Conservation (phyloP, 2,797 vertebrate genomes). For the Dryobates pubescens region DNA sequence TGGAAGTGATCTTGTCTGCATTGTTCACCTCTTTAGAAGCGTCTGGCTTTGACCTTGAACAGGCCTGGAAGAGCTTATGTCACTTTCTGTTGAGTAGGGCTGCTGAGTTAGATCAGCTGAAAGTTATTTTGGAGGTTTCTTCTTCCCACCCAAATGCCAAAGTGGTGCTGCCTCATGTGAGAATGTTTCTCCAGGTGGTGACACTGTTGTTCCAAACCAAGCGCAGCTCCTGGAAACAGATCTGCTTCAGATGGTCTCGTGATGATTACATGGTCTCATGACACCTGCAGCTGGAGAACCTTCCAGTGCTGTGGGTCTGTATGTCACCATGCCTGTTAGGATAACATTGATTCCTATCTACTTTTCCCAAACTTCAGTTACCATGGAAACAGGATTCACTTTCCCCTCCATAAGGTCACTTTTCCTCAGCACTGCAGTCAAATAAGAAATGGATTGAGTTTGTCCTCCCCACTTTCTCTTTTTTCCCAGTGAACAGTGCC, state of each 20-base stretch:
- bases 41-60: not conserved
- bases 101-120: not conserved
- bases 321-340: not conserved
- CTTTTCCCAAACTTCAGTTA: conserved; percentile 59
- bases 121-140: not conserved
- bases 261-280: fast-evolving
- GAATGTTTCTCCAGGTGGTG: conserved; percentile 44
- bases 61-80: fast-evolving
- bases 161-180: not conserved
- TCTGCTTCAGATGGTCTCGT: too few species aligned
- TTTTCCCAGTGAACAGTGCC: not conserved
- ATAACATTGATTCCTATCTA: conserved; percentile 15
- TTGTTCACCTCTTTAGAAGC: not conserved
- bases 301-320: not conserved
- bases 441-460: not conserved
- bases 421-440: not conserved
- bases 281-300: fast-evolving
- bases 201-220: conserved; percentile 33
- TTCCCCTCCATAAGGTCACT: not conserved
- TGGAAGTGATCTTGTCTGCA: not conserved
- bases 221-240: not conserved
- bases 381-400: conserved; percentile 51
- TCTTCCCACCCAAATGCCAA: not conserved
- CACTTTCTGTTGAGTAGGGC: not conserved
- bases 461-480: not conserved